These are phyloP conservation scores for Amphiduros pacificus DNA, from an alignment of 2,888 invertebrate genomes.

Conservation along the genomic window DNA sequence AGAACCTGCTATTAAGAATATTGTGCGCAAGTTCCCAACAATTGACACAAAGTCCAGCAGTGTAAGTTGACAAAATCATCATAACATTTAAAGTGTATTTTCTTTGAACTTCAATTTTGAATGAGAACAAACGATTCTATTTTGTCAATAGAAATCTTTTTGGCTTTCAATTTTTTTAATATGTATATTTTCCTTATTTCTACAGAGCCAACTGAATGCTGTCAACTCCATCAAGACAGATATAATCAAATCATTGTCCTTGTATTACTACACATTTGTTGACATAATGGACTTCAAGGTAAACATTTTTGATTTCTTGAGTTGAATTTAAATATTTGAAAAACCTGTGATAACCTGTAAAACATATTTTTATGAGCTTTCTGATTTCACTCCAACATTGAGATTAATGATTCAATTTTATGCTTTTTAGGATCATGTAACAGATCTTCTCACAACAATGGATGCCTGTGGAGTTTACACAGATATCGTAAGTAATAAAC, in stretches of 20 bases:
- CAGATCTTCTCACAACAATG: conserved; percentile 78
- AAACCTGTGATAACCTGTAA: too few relatives aligned
- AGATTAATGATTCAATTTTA: neutral
- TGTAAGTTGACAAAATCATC: too few relatives aligned
- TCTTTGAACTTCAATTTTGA: too few relatives aligned
- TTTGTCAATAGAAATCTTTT: too few relatives aligned
- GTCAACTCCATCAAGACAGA: conserved; percentile 82
- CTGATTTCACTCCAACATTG: neutral
- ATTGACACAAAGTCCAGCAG: conserved; percentile 82
- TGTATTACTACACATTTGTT: conserved; percentile 99
- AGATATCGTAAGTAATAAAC: conserved; percentile 72
- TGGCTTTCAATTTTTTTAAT: too few relatives aligned
- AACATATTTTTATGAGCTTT: too few relatives aligned
- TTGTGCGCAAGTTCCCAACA: conserved; percentile 92
- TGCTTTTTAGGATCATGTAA: conserved; percentile 62
- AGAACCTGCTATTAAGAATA: conserved; percentile 92
- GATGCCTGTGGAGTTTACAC: conserved; percentile 93
- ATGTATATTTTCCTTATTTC: too few relatives aligned
- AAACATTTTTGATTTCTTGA: too few relatives aligned
- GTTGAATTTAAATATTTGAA: too few relatives aligned
- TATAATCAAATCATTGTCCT: conserved; percentile 91
- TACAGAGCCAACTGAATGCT: conserved; percentile 70
- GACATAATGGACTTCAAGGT: conserved; percentile 97
- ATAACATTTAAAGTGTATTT: too few relatives aligned
- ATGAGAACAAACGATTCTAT: too few relatives aligned